A percentile compares a stretch with the other conserved stretches of the same genome.
These are phyloP conservation scores for Plemyria rubiginata DNA, from an alignment of 2,888 invertebrate species.

Conservation along the genomic window DNA sequence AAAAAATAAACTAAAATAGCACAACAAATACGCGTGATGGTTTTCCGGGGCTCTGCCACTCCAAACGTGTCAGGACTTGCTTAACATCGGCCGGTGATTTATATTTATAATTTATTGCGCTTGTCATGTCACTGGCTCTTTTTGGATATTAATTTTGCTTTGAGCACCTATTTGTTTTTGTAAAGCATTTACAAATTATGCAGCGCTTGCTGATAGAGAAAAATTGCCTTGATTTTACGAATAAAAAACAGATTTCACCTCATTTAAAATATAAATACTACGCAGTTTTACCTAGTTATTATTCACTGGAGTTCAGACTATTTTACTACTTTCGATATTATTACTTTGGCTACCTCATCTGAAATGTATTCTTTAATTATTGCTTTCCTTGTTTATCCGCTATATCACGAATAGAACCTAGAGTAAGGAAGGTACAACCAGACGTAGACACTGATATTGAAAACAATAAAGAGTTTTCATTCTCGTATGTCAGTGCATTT, in stretches of 20 bases:
- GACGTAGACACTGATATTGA: no score
- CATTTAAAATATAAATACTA: neutral
- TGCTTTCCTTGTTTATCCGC: no score
- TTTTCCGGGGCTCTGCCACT: constrained; percentile 1
- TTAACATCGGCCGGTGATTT: constrained; percentile 19
- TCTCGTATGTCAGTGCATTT: no score
- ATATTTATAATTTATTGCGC: constrained; percentile 21
- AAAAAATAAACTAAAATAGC: neutral
- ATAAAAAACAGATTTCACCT: neutral
- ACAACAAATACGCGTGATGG: neutral
- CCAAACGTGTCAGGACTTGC: constrained; percentile 15
- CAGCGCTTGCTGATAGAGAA: constrained; percentile 9
- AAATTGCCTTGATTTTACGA: constrained; percentile 3
- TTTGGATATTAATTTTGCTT: constrained; percentile 18
- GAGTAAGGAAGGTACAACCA: no score
- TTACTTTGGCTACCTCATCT: no score
- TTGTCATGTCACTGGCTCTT: constrained; percentile 18
- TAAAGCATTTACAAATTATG: constrained; percentile 15
- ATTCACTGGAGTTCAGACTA: no score
- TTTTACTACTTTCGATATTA: no score
- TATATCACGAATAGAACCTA: no score
- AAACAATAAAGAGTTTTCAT: no score
- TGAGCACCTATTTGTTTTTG: constrained; percentile 15
- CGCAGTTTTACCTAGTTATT: neutral
- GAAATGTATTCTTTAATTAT: no score